Evolutionary conservation across 2,113 vertebrate species (phyloP).

Genomic region (Mormoops blainvillei): DNA sequence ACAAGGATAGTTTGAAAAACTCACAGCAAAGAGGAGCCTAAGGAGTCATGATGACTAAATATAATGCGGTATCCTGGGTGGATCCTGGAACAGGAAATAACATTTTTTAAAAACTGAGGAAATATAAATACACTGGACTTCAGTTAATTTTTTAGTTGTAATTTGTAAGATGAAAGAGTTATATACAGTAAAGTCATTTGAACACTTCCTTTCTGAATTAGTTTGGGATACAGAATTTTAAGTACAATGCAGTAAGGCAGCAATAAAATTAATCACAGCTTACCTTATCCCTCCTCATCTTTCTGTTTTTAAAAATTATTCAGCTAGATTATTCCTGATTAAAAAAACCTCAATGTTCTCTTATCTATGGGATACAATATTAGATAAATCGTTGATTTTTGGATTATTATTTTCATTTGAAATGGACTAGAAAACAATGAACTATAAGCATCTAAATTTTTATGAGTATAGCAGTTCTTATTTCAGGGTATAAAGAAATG

Average conservation of each 20-base stretch:
- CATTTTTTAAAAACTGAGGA: background rate
- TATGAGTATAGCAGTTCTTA: background rate
- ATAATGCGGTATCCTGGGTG: background rate
- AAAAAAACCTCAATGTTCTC: background rate
- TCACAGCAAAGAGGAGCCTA: background rate
- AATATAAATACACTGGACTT: background rate
- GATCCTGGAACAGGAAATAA: background rate
- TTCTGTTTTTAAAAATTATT: conserved; percentile 18
- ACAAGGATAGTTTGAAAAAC: background rate
- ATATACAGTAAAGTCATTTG: background rate
- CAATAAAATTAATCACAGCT: background rate
- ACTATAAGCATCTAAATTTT: background rate
- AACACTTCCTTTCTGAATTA: conserved; percentile 2
- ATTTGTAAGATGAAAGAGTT: background rate
- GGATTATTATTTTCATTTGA: conserved; percentile 29
- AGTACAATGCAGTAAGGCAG: background rate
- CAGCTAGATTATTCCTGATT: conserved; percentile 7
- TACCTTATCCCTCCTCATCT: background rate
- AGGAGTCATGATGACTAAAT: background rate
- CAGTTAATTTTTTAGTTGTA: background rate
- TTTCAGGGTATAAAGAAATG: background rate
- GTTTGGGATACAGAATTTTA: background rate
- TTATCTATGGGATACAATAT: conserved; percentile 29
- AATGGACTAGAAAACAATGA: conserved; percentile 16
- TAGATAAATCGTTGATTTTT: conserved; percentile 30